These are phyloP conservation scores for Microtus oregoni DNA, from an alignment of 2,113 vertebrate species.

Conservation along the genomic window DNA sequence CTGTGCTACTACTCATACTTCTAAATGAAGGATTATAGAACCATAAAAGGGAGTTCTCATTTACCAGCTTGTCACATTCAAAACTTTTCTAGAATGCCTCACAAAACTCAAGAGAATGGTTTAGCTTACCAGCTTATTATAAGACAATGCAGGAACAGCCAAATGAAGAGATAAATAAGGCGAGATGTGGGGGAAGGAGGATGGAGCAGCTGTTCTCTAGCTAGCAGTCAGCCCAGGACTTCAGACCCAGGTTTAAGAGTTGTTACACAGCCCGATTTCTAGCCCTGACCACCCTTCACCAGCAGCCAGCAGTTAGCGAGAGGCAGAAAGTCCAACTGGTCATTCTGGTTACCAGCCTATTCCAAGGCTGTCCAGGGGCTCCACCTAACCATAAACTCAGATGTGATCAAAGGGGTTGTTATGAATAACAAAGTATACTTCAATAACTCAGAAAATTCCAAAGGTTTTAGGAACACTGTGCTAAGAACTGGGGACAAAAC, in stretches of 20 bases:
- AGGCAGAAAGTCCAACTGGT: neutral
- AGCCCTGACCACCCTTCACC: neutral
- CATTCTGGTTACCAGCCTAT: neutral
- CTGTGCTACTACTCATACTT: neutral
- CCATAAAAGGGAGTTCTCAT: neutral
- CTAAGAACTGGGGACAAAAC: neutral
- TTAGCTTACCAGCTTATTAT: neutral
- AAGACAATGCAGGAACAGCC: neutral
- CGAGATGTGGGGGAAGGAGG: neutral
- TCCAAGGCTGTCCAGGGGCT: neutral
- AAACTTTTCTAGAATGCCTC: neutral
- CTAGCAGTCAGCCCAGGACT: neutral
- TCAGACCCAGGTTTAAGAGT: neutral
- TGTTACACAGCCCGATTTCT: neutral
- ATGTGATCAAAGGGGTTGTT: neutral
- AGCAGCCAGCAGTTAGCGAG: neutral
- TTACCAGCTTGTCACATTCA: neutral
- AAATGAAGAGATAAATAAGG: neutral
- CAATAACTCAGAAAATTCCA: constrained; percentile 44
- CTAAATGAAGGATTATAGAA: neutral
- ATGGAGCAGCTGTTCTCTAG: neutral
- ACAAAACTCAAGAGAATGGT: neutral
- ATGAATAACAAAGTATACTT: neutral
- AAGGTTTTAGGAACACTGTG: neutral
- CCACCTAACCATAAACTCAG: constrained; percentile 5